Base-by-base conservation (phyloP, 1,140 invertebrate genomes). In the Drosophila ironensis region DNA sequence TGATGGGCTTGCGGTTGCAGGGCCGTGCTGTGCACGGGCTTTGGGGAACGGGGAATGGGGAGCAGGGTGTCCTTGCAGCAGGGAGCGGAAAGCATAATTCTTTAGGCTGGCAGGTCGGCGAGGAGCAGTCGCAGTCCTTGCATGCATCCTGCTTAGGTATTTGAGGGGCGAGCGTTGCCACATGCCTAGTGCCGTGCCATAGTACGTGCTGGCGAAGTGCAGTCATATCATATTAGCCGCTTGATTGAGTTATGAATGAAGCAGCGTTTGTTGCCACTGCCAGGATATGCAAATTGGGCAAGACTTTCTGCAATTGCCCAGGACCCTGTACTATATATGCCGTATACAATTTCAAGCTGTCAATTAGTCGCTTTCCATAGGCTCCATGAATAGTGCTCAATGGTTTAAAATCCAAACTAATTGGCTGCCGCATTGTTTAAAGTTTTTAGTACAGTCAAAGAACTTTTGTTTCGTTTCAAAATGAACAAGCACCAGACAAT, bases 11-110 rank as follows among this genome's bases (percentile, higher is more conserved):
- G 45, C 19, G 30, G 30, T 19, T 14, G 17, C 19, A n/a, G n/a
- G 19, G 22, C 11, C n/a, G 14, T 33, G n/a, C n/a, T n/a, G n/a
- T n/a, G n/a, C n/a, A n/a, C n/a, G n/a, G n/a, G n/a, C n/a, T n/a
- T n/a, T n/a, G n/a, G 5, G 33, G 33, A 37, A 37, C 16, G 12
- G 3, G 5, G 3, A 8, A 14, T 8, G 33, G 33, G 16, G 41
- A 40, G 22, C 28, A 51, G 38, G 44, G 57, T 48, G 38, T 42
- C 61, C 37, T 45, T 40, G 48, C 35, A 24, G 17, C 50, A 37
- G 19, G 12, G 41, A 50, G 28, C 42, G 59, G 70, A 73, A 84
- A 73, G 25, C 72, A 86, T 86, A 86, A 84, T 74, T 84, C 70
- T 52, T 84, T 33, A 44, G 66, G 53, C 60, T 37, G 22, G 25